Percentiles rank a stretch among this genome's conserved stretches.
phyloP scores from a whole-genome alignment of 2,797 vertebrate genomes.

The Morelia viridis region DNA sequence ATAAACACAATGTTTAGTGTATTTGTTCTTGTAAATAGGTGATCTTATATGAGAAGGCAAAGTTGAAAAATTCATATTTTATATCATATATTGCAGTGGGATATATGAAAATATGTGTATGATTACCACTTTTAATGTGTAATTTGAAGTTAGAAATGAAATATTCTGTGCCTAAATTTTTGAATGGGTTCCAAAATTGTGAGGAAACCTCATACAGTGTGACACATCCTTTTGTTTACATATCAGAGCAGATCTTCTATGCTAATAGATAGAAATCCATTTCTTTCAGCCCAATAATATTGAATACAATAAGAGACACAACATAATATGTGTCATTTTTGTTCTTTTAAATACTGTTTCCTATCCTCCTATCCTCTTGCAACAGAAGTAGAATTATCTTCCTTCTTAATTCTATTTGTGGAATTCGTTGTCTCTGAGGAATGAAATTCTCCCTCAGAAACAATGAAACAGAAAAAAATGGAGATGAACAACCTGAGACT shows the following conservation, averaged over 20 bases:
- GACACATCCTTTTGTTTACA: background rate
- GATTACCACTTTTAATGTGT: background rate
- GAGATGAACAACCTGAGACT: background rate
- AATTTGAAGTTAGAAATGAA: background rate
- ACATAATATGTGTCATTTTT: background rate
- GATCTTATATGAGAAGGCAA: background rate
- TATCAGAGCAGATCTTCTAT: background rate
- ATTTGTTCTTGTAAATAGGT: background rate
- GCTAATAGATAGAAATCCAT: background rate
- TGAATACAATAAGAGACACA: background rate
- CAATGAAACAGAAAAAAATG: background rate
- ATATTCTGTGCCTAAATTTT: background rate
- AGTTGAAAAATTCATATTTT: background rate
- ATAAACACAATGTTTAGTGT: background rate
- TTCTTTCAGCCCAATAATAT: background rate
- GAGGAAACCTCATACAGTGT: fast-evolving
- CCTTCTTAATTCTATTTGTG: background rate
- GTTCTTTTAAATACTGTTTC: background rate
- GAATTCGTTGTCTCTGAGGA: background rate
- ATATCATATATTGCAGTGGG: background rate
- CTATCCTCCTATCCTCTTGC: background rate
- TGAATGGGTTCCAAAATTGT: background rate
- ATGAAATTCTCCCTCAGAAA: background rate
- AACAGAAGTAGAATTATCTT: background rate
- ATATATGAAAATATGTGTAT: background rate